These are phyloP conservation scores for Drosophila gaucha DNA, from an alignment of 2,888 invertebrate species.

Conservation along the genomic window DNA sequence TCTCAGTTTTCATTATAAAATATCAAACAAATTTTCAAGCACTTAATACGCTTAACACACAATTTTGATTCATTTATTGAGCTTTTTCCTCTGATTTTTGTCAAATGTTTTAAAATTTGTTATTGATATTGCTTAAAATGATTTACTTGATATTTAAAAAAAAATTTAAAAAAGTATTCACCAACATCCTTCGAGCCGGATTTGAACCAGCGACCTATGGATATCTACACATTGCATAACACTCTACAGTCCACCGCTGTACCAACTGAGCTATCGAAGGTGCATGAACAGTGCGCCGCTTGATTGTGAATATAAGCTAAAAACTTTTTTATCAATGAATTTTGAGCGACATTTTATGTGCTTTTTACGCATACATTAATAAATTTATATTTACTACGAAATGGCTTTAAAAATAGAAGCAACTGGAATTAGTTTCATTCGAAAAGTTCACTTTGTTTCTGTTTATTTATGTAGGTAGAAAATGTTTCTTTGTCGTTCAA, in stretches of 20 bases:
- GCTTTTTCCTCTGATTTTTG: not conserved
- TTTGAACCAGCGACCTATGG: slow-evolving; percentile 43
- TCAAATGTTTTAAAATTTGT: not conserved
- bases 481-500: too few relatives aligned
- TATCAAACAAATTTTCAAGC: not conserved
- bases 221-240: slow-evolving; percentile 20
- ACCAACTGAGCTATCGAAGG: slow-evolving; percentile 73
- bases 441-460: too few relatives aligned
- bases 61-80: not conserved
- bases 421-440: too few relatives aligned
- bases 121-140: not conserved
- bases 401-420: too few relatives aligned
- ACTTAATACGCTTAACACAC: not conserved
- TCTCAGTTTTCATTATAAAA: not conserved
- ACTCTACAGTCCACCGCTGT: slow-evolving; percentile 77
- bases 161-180: not conserved
- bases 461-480: too few relatives aligned
- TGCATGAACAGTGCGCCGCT: not conserved
- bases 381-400: too few relatives aligned
- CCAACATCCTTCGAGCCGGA: slow-evolving; percentile 34
- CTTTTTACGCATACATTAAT: too few relatives aligned
- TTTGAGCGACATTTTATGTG: not conserved
- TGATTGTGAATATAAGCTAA: slow-evolving; percentile 3
- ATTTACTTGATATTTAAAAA: not conserved
- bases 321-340: not conserved